phyloP scores from a whole-genome alignment of 2,113 vertebrate species.

The Notechis scutatus region DNA sequence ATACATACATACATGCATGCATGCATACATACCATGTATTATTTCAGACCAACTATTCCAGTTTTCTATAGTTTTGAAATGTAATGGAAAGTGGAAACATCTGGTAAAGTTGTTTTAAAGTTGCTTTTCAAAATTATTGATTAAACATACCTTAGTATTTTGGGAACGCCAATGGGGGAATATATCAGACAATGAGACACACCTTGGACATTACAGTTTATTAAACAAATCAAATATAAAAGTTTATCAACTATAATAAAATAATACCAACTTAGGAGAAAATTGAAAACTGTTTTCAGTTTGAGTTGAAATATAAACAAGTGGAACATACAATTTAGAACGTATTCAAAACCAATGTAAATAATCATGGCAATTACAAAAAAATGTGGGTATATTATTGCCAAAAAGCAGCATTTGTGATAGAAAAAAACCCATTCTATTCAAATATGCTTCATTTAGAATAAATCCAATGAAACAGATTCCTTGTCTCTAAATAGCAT shows the following conservation, averaged over 20 bases:
- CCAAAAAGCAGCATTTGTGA: neutral
- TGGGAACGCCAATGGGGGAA: neutral
- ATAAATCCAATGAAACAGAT: neutral
- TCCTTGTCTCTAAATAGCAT: neutral
- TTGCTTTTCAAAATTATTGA: neutral
- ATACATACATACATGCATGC: too few relatives aligned
- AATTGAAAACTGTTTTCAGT: neutral
- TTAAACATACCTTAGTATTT: neutral
- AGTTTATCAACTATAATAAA: neutral
- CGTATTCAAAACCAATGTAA: constrained; percentile 1
- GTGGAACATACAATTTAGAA: constrained; percentile 9
- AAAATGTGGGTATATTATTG: neutral
- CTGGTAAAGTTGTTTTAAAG: neutral
- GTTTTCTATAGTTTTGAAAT: neutral
- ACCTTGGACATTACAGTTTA: neutral
- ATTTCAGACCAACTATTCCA: neutral
- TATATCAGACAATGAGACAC: neutral
- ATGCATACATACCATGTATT: neutral
- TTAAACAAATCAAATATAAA: neutral
- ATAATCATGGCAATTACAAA: neutral
- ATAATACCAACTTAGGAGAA: neutral
- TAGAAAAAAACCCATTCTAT: neutral
- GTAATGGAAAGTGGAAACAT: neutral
- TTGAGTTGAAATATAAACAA: neutral
- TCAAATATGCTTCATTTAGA: neutral